Base-by-base conservation (phyloP, 2,888 invertebrate genomes). In the Cryptocheilus praepositus region DNA sequence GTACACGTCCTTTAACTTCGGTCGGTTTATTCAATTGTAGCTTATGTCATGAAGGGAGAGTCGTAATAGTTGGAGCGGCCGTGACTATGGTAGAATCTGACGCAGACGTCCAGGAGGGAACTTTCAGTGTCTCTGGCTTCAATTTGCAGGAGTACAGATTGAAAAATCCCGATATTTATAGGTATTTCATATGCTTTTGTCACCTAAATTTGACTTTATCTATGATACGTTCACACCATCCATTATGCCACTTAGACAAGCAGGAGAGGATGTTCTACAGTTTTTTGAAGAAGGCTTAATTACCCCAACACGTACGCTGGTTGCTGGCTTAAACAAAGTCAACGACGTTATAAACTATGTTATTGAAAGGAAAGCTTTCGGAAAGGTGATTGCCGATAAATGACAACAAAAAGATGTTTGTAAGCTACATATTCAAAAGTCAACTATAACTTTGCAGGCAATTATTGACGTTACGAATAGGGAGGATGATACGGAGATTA, bases 281-380 rank as follows among this genome's bases (percentile, higher is more conserved):
- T 90, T 93, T 84, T 91, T 91, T 43, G 91, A 92, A 70, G 92
- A 93, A 74, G 91, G 91, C 21, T 87, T 92, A n/a, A 91, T 94
- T 64, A 89, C 88, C 16, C 93, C 93, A 0, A 89, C 91, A 73
- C 88, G 91, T 54, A 91, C 92, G 45, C 89, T 91, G 62, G 89
- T 88, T 59, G 92, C 91, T 81, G 88, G 90, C 36, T 86, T 94
- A 55, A 87, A 90, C 43, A 87, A 92, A 80, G 89, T 93, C 8
- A 92, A 93, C 82, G 90, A 92, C 67, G 93, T 93, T 0, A 87
- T 93, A 21, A 87, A 91, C 77, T 91, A 89, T 79, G 89, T 93
- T 57, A 87, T 90, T 64, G 90, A 91, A 28, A 90, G 91, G 76
- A 91, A 91, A 84, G 90, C 91, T 67, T 91, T 91, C 55, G 93